Evolutionary conservation across 1,140 invertebrate genomes (phyloP).

Genomic region (Onthophagus taurus): DNA sequence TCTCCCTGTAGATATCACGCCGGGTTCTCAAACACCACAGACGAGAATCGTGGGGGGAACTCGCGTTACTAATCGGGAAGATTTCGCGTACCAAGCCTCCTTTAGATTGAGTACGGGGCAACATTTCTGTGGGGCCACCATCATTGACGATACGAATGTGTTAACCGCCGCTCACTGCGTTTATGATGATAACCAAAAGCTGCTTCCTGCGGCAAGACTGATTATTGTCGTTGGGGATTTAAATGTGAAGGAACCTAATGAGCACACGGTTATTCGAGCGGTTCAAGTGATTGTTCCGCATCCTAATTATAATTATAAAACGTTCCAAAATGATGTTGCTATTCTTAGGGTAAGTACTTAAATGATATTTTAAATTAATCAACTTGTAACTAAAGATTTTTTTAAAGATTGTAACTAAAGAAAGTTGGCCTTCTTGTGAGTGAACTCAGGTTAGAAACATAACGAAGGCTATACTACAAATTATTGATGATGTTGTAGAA

Average conservation of each 20-base stretch:
- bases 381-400: too few relatives aligned
- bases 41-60: constrained; percentile 4
- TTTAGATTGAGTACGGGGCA: constrained; percentile 4
- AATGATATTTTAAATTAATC: too few relatives aligned
- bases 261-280: constrained; percentile 9
- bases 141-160: constrained; percentile 41
- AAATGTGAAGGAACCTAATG: constrained; percentile 5
- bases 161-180: constrained; percentile 55
- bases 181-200: constrained; percentile 14
- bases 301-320: constrained; percentile 13
- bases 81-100: constrained; percentile 3
- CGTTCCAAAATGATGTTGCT: constrained; percentile 17
- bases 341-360: constrained; percentile 17
- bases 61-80: background rate
- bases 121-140: constrained; percentile 49
- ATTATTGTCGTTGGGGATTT: constrained; percentile 21
- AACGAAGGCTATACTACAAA: too few relatives aligned
- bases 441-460: too few relatives aligned
- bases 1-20: too few relatives aligned
- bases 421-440: too few relatives aligned
- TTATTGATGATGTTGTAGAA: too few relatives aligned
- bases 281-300: constrained; percentile 15
- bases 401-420: too few relatives aligned
- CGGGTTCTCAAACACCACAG: too few relatives aligned
- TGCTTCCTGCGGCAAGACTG: constrained; percentile 13